Evolutionary conservation across 2,797 vertebrate genomes (phyloP).

Genomic region (Gadopsis marmoratus): DNA sequence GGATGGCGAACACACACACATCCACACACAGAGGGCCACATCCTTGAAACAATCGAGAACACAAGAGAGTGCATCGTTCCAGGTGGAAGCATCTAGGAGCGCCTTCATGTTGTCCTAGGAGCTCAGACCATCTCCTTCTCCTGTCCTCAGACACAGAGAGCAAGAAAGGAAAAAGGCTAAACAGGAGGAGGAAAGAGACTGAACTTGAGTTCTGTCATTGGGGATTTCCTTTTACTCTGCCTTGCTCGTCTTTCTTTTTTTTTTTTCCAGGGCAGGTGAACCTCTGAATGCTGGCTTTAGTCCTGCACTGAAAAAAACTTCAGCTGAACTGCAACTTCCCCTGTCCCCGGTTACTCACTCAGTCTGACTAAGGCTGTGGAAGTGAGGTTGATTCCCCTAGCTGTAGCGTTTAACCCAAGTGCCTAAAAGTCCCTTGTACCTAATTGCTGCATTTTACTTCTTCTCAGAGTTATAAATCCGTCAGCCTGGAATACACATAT

Average conservation of each 20-base stretch:
- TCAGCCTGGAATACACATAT: no score
- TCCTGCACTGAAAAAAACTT: not conserved
- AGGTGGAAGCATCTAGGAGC: conserved; percentile 13
- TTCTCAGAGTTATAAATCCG: no score
- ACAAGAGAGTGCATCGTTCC: no score
- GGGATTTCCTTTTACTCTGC: conserved; percentile 20
- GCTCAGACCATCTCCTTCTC: conserved; percentile 13
- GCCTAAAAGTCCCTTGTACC: no score
- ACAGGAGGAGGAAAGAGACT: conserved; percentile 11
- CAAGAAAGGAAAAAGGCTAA: conserved; percentile 21
- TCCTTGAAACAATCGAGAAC: no score
- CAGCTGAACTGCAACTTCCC: conserved; percentile 6
- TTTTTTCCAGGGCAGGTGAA: conserved; percentile 9
- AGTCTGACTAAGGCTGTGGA: not conserved
- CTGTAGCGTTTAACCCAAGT: not conserved
- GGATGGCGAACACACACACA: conserved; percentile 45
- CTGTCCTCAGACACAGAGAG: conserved; percentile 15
- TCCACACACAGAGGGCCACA: conserved; percentile 6
- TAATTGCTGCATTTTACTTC: no score
- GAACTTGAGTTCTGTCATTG: conserved; percentile 13
- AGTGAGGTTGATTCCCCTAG: not conserved
- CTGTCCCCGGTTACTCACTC: not conserved
- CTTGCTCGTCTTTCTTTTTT: not conserved
- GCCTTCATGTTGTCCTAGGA: conserved; percentile 44
- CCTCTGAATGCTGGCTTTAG: conserved; percentile 1